Percentiles rank a stretch among this genome's conserved stretches.
These are phyloP conservation scores for Pampus argenteus DNA, from an alignment of 2,797 vertebrate genomes.

Conservation along the genomic window DNA sequence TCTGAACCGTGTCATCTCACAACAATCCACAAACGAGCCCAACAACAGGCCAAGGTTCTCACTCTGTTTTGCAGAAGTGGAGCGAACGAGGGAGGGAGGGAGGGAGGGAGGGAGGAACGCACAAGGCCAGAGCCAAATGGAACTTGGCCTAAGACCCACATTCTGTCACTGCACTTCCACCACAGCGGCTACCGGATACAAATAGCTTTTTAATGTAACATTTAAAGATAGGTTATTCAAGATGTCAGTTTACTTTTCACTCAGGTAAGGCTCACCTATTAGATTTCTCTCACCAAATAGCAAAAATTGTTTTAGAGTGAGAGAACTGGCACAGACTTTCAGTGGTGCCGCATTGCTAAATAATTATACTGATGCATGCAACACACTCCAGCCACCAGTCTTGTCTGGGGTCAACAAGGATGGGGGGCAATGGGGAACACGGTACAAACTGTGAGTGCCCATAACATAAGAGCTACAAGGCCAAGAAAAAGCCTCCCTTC, in stretches of 20 bases:
- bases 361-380: slow-evolving; percentile 54
- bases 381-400: slow-evolving; percentile 38
- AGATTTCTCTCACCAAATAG: slow-evolving; percentile 23
- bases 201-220: slow-evolving; percentile 62
- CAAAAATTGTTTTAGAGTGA: slow-evolving; percentile 23
- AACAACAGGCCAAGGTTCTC: slow-evolving; percentile 59
- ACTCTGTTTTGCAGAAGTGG: slow-evolving; percentile 46
- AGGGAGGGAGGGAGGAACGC: not conserved
- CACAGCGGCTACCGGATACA: slow-evolving; percentile 46
- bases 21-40: slow-evolving; percentile 70
- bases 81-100: slow-evolving; percentile 7
- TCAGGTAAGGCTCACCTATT: slow-evolving; percentile 18
- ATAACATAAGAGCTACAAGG: slow-evolving; percentile 59
- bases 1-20: slow-evolving; percentile 68
- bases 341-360: slow-evolving; percentile 36
- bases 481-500: slow-evolving; percentile 52
- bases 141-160: slow-evolving; percentile 66
- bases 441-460: slow-evolving; percentile 53
- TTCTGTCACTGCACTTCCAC: slow-evolving; percentile 63
- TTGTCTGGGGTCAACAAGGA: slow-evolving; percentile 51
- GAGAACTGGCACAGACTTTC: slow-evolving; percentile 7
- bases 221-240: slow-evolving; percentile 53
- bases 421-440: slow-evolving; percentile 29
- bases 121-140: slow-evolving; percentile 57
- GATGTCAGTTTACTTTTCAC: slow-evolving; percentile 36